Conservation (phyloP, 2,113 vertebrate genomes). For the Thamnophis sirtalis region DNA sequence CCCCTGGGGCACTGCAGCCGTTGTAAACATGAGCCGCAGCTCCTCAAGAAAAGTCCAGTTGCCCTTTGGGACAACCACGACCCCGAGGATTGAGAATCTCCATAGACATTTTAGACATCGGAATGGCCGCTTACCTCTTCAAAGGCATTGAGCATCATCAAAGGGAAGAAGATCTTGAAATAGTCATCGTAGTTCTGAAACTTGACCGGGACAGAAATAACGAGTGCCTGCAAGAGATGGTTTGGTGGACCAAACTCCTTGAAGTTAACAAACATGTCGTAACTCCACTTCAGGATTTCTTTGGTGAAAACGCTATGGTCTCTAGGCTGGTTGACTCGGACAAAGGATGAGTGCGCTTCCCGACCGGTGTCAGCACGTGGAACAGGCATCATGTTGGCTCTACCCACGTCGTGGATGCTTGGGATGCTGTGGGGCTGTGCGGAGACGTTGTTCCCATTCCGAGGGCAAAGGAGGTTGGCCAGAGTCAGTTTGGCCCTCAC, state of each 20-base stretch:
- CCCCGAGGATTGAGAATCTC: not conserved
- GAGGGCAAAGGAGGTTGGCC: not conserved
- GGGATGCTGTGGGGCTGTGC: slow-evolving; percentile 3
- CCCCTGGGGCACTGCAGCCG: rapidly evolving
- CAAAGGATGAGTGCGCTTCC: not conserved
- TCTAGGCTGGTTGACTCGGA: slow-evolving; percentile 25
- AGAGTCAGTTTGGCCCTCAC: rapidly evolving
- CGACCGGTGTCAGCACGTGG: not conserved
- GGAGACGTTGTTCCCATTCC: not conserved
- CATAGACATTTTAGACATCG: not conserved
- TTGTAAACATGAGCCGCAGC: not conserved
- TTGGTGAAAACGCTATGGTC: slow-evolving; percentile 62
- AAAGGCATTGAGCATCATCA: slow-evolving; percentile 80
- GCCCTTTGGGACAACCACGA: not conserved
- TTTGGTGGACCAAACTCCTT: slow-evolving; percentile 66
- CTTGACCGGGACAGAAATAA: slow-evolving; percentile 67
- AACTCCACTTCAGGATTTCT: slow-evolving; percentile 77
- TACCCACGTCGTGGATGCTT: not conserved
- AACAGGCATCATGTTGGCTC: not conserved
- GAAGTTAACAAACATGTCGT: slow-evolving; percentile 69
- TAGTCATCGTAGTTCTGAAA: slow-evolving; percentile 75
- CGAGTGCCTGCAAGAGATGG: slow-evolving; percentile 62
- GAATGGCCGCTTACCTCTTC: slow-evolving; percentile 74
- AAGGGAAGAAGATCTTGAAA: slow-evolving; percentile 73
- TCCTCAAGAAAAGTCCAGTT: not conserved